Base-by-base conservation (phyloP, 2,888 invertebrate species). In the Athalia rosae region DNA sequence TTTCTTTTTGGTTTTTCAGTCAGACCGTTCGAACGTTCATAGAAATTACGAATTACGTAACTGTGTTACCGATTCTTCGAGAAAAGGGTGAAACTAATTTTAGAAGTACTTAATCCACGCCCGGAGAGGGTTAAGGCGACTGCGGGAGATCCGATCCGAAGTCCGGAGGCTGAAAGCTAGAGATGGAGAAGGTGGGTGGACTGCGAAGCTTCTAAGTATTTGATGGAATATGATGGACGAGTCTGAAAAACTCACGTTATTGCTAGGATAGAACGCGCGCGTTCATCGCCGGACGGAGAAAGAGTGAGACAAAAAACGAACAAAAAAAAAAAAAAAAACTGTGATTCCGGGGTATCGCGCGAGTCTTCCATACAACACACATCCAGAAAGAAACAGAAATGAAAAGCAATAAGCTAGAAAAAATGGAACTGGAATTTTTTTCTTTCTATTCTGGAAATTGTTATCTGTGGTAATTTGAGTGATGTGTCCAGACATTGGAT, bases 181-280 rank as follows among this genome's bases (percentile, higher is more conserved):
- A 47, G 73, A 73, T 73, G 59, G 58, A 61, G 43, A 48, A 74
- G 61, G 74, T 74, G 28, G 28, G 61, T 15, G 74, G 61, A 47
- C 62, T 62, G 74, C 61, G 50, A 74, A 81, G 77, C 79, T 79
- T 80, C 81, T 77, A 80, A 84, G 81, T 80, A 81, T 83, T 83
- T 87, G 87, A 87, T 87, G 86, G 87, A 87, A 86, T 83, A 87
- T 87, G 87, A 87, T 87, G 87, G 83, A 87, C 84, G 86, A 87
- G 86, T 82, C 79, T 81, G 79, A 81, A 79, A 79, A 83, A 84
- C 81, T 82, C 82, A 79, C 77, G 80, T 84, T 83, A 84, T 83
- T 84, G 84, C 81, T 79, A 78, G 77, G 80, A 67, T 48, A 67
- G 50, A 28, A 45, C 41, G 15, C 58, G 28, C 43, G 45, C 43